A percentile compares a stretch with the other conserved stretches of the same genome.
Conservation (phyloP, 1,140 invertebrate genomes). For the Hylyphantes graminicola region DNA sequence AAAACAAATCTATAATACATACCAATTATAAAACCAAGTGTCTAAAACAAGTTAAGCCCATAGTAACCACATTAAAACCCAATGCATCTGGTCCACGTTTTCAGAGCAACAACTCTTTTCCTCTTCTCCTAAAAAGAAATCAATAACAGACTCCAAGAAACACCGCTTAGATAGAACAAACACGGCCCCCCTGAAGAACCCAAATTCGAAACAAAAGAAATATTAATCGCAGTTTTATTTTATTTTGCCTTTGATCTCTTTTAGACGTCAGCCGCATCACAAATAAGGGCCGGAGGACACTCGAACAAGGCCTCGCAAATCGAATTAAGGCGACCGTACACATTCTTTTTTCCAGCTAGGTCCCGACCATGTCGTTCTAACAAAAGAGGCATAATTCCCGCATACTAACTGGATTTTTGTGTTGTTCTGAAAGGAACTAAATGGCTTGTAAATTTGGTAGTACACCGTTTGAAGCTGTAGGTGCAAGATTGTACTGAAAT, state of each 20-base stretch:
- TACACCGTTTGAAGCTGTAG: too few relatives aligned
- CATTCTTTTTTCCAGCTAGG: slow-evolving; percentile 8
- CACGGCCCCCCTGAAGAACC: background rate
- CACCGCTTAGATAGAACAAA: background rate
- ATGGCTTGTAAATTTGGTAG: too few relatives aligned
- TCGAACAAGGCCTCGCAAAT: slow-evolving; percentile 27
- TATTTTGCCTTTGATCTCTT: slow-evolving; percentile 44
- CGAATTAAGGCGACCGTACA: slow-evolving; percentile 48
- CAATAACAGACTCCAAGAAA: background rate
- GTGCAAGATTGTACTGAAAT: too few relatives aligned
- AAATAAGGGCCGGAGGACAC: slow-evolving; percentile 26
- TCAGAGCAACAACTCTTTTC: background rate
- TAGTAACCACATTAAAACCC: too few relatives aligned
- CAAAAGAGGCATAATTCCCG: slow-evolving; percentile 50
- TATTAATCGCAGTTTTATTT: slow-evolving; percentile 51
- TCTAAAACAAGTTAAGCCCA: too few relatives aligned
- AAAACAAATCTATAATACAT: too few relatives aligned
- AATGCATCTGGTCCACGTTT: too few relatives aligned
- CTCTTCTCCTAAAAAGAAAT: background rate
- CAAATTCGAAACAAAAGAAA: slow-evolving; percentile 28
- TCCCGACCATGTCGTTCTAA: background rate
- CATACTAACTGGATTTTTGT: slow-evolving; percentile 30
- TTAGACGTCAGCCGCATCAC: slow-evolving; percentile 4
- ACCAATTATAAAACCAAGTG: too few relatives aligned
- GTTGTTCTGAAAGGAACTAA: too few relatives aligned